Conservation (phyloP, 2,888 invertebrate species). For the Phalera bucephala region DNA sequence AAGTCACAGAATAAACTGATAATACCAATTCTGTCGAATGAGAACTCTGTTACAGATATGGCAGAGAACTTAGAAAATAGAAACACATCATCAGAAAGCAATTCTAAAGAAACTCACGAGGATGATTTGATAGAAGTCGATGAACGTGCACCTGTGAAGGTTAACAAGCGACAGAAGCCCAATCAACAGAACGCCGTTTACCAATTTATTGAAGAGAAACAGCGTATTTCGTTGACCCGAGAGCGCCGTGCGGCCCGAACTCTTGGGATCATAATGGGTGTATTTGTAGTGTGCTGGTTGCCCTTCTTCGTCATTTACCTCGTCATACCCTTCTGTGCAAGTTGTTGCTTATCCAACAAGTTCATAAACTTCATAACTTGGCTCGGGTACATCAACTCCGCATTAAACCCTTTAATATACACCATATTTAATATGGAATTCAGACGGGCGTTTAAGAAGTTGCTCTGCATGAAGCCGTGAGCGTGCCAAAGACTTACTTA, state of each 20-base stretch:
- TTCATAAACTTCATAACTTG: constrained; percentile 95
- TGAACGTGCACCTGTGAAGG: constrained; percentile 48
- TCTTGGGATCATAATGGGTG: constrained; percentile 98
- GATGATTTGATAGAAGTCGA: constrained; percentile 60
- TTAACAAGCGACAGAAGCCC: constrained; percentile 52
- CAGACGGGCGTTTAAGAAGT: constrained; percentile 92
- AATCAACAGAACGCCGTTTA: constrained; percentile 86
- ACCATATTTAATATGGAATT: constrained; percentile 98
- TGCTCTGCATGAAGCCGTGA: constrained; percentile 76
- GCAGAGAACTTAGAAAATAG: constrained; percentile 64
- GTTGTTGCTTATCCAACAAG: constrained; percentile 90
- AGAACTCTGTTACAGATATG: constrained; percentile 71
- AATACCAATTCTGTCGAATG: constrained; percentile 72
- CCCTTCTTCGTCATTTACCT: constrained; percentile 99
- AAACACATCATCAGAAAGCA: constrained; percentile 75
- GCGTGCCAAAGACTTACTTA: constrained; percentile 56
- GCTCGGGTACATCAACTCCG: constrained; percentile 96
- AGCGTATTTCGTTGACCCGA: constrained; percentile 95
- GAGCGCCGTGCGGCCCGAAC: constrained; percentile 97
- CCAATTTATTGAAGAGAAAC: constrained; percentile 94
- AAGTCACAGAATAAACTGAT: constrained; percentile 74
- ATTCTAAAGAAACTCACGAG: constrained; percentile 74
- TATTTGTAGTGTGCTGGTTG: constrained; percentile 98
- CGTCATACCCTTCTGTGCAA: constrained; percentile 93
- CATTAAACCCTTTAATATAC: constrained; percentile 96